Percentiles rank a stretch among this genome's conserved stretches.
Evolutionary conservation across 2,888 invertebrate genomes (phyloP).

Genomic region (Drosophila infuscata): DNA sequence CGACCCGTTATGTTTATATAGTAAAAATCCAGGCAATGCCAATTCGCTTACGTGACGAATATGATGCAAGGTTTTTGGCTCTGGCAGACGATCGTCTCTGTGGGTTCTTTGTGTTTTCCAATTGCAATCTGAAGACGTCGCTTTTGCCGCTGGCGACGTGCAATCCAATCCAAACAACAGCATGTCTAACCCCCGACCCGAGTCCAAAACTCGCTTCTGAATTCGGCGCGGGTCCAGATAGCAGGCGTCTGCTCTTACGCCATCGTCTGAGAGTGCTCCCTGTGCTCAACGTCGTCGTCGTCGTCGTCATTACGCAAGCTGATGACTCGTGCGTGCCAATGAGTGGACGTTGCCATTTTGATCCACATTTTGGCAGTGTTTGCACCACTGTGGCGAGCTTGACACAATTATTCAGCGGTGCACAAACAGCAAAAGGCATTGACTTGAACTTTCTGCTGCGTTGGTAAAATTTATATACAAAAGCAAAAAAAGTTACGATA

Average conservation of each 20-base stretch:
- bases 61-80: constrained; percentile 66
- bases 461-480: constrained; percentile 83
- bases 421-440: constrained; percentile 63
- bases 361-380: constrained; percentile 2
- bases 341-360: constrained; percentile 22
- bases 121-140: constrained; percentile 70
- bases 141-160: constrained; percentile 54
- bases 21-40: constrained; percentile 64
- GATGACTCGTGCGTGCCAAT: constrained; percentile 55
- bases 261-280: constrained; percentile 46
- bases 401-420: constrained; percentile 55
- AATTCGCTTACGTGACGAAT: constrained; percentile 66
- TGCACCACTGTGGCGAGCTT: constrained; percentile 69
- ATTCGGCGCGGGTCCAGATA: constrained; percentile 72
- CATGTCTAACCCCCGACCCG: constrained; percentile 5
- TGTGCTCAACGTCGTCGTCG: not conserved
- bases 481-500: constrained; percentile 81
- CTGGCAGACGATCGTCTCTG: constrained; percentile 50
- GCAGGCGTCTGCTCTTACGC: constrained; percentile 68
- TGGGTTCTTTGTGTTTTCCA: constrained; percentile 50
- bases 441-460: constrained; percentile 80
- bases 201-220: constrained; percentile 46
- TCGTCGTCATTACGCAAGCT: constrained; percentile 43
- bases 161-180: constrained; percentile 14
- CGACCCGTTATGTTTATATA: constrained; percentile 66